Evolutionary conservation across 2,888 invertebrate genomes (phyloP).

Genomic region (Mythimna impura): DNA sequence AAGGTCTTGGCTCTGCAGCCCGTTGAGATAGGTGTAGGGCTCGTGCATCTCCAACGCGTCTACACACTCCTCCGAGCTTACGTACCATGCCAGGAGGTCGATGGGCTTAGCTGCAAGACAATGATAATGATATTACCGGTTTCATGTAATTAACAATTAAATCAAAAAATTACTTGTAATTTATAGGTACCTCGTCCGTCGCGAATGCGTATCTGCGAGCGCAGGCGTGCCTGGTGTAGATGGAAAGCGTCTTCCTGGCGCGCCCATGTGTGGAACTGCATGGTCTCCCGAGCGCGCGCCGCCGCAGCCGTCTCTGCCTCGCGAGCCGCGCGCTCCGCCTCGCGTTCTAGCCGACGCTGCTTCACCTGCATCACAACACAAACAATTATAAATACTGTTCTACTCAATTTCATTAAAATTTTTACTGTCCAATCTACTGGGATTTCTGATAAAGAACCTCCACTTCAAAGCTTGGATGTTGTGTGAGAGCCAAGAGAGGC

Average conservation of each 20-base stretch:
- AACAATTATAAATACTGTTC: too few relatives aligned
- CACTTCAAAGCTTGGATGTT: not conserved
- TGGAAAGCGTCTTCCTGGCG: conserved; percentile 99
- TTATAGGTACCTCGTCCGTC: conserved; percentile 94
- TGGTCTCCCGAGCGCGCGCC: conserved; percentile 96
- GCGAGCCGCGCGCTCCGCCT: conserved; percentile 95
- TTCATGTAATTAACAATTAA: not conserved
- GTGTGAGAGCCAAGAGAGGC: too few relatives aligned
- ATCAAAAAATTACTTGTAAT: not conserved
- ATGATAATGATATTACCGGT: not conserved
- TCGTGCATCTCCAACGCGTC: conserved; percentile 99
- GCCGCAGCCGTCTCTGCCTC: conserved; percentile 94
- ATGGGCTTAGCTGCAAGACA: conserved; percentile 96
- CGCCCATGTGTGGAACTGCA: conserved; percentile 98
- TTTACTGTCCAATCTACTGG: too few relatives aligned
- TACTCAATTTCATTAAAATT: too few relatives aligned
- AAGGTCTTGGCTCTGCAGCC: conserved; percentile 96
- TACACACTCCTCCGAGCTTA: conserved; percentile 96
- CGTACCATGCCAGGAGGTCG: conserved; percentile 98
- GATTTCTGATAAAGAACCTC: not conserved
- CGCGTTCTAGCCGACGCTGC: conserved; percentile 96
- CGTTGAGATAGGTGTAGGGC: conserved; percentile 98
- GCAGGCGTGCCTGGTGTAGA: conserved; percentile 97
- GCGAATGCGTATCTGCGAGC: conserved; percentile 98
- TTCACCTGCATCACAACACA: conserved; percentile 91